Evolutionary conservation across 1,140 invertebrate genomes (phyloP).

Genomic region (Euwallacea similis): DNA sequence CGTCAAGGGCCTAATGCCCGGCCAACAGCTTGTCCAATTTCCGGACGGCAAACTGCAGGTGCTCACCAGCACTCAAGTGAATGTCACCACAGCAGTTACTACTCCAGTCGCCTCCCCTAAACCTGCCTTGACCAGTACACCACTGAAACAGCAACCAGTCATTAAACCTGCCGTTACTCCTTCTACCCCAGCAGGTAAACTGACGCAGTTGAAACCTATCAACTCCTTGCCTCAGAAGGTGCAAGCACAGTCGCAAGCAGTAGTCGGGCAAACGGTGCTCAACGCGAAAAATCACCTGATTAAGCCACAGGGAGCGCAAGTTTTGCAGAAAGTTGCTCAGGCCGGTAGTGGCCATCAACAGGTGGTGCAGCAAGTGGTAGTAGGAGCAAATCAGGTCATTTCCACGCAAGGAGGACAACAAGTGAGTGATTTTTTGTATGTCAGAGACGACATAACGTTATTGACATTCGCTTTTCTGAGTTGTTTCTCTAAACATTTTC

Average conservation of each 20-base stretch:
- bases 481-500: too few relatives aligned
- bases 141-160: constrained; percentile 39
- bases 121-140: constrained; percentile 48
- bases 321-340: constrained; percentile 45
- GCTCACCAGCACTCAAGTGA: constrained; percentile 61
- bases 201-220: constrained; percentile 44
- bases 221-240: constrained; percentile 33
- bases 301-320: constrained; percentile 38
- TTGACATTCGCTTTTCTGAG: too few relatives aligned
- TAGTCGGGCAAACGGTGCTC: constrained; percentile 24
- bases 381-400: constrained; percentile 49
- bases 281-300: constrained; percentile 24
- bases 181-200: constrained; percentile 47
- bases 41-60: constrained; percentile 92
- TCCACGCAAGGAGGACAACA: constrained; percentile 46
- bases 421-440: constrained; percentile 31
- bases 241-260: constrained; percentile 23
- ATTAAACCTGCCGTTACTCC: constrained; percentile 46
- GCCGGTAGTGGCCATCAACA: constrained; percentile 45
- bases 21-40: constrained; percentile 92
- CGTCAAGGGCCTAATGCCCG: constrained; percentile 86
- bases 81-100: neutral
- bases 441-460: constrained; percentile 24
- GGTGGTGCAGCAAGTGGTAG: constrained; percentile 49
- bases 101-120: constrained; percentile 24